These are phyloP conservation scores for Oceanites oceanicus DNA, from an alignment of 2,113 vertebrate genomes.

Conservation along the genomic window DNA sequence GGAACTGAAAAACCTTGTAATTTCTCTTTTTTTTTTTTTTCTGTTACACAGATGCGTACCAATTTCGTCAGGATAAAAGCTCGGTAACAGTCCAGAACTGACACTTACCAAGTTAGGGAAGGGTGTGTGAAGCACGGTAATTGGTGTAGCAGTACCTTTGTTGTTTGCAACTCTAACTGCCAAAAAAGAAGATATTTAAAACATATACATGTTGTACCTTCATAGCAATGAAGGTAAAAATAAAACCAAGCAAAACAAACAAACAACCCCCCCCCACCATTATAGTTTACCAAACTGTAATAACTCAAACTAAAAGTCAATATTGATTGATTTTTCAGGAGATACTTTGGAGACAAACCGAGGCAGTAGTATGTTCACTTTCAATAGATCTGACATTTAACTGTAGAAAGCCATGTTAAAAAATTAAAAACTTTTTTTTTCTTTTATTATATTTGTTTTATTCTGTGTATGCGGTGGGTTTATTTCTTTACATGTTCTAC, in stretches of 20 bases:
- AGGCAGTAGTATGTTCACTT: not conserved
- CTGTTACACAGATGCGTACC: not conserved
- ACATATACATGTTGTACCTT: not conserved
- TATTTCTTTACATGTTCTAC: not conserved
- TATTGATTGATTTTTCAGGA: not conserved
- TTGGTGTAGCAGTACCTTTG: not conserved
- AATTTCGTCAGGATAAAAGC: not conserved
- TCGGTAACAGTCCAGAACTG: not conserved
- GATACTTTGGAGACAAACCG: not conserved
- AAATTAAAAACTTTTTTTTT: not conserved
- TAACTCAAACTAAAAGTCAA: not conserved
- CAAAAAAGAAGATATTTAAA: not conserved
- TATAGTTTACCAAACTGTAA: not conserved
- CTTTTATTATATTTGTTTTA: not conserved
- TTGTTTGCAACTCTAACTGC: not conserved
- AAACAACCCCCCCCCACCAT: accelerated
- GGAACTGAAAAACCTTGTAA: slow-evolving; percentile 66
- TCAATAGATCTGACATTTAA: not conserved
- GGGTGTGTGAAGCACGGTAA: not conserved
- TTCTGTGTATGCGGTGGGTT: accelerated
- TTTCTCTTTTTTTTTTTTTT: not conserved
- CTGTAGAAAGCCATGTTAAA: not conserved
- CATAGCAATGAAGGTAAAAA: not conserved
- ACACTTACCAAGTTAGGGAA: not conserved
- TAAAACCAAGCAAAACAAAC: not conserved